A percentile compares a stretch with the other conserved stretches of the same genome.
Evolutionary conservation across 2,797 vertebrate genomes (phyloP).

Genomic region (Gymnoscopelus microlampas): DNA sequence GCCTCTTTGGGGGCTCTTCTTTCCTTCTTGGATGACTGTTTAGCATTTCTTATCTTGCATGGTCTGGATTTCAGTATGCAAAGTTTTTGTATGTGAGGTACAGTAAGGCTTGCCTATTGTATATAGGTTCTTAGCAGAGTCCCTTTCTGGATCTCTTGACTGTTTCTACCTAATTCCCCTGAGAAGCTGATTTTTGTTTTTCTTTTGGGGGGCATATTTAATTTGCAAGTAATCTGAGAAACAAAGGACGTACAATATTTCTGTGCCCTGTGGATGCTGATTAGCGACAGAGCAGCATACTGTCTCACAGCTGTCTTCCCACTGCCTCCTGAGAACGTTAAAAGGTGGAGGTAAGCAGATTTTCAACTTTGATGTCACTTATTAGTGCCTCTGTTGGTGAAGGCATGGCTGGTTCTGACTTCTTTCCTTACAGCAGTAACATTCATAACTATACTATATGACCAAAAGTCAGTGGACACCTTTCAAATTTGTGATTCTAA

Average conservation of each 20-base stretch:
- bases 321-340: constrained; percentile 44
- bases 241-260: constrained; percentile 51
- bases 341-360: constrained; percentile 41
- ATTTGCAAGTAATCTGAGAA: constrained; percentile 71
- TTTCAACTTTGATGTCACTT: constrained; percentile 47
- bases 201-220: constrained; percentile 53
- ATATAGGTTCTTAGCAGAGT: constrained; percentile 34
- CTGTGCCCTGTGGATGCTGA: constrained; percentile 44
- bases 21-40: constrained; percentile 41
- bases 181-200: constrained; percentile 36
- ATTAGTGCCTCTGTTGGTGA: neutral
- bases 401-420: no score
- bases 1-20: constrained; percentile 43
- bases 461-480: no score
- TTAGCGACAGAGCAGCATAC: constrained; percentile 52
- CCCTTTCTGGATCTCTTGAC: constrained; percentile 26
- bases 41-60: constrained; percentile 40
- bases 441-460: no score
- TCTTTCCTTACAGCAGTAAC: no score
- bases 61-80: constrained; percentile 40
- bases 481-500: no score
- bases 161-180: constrained; percentile 45
- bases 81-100: constrained; percentile 34
- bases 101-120: constrained; percentile 19
- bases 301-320: constrained; percentile 34